Evolutionary conservation across 2,797 vertebrate genomes (phyloP), one percentile per base, ranked within the genome.

Genomic region (Mus caroli): DNA sequence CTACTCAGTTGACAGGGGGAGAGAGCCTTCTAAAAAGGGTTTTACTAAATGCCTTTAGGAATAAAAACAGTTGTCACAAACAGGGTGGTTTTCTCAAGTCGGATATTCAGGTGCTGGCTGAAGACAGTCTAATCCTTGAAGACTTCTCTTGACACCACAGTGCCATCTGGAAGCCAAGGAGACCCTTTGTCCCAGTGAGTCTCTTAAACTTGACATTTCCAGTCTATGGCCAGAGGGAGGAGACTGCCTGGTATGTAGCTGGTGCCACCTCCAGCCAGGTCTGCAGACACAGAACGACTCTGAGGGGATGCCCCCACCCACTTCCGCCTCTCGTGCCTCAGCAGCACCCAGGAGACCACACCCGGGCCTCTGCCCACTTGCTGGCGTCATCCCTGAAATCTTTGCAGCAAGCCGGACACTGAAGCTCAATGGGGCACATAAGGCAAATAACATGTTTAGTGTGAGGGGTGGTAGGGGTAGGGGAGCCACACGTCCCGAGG

Each of bases 381-480:
- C 83, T 69, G 97, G 96, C 56, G 75, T 82, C 71, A 96, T 92
- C 98, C 97, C 97, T 97, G 96, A 92, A 97, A 97, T 90, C 97
- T 95, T 92, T 97, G 98, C 97, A 78, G 90, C 93, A 76, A 7
- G 91, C 60, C 19, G 91, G 97, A 97, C 97, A 96, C 62, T 40
- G 46, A 98, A 98, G 97, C 98, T 98, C 94, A 94, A 92, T 0
- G 73, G 98, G 97, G 94, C 95, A 96, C 97, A 77, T 98, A 98
- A 98, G 98, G 98, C 98, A 98, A 98, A 96, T 98, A 82, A 95
- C 97, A 98, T 97, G 97, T 98, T 98, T 98, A 98, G 97, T 98
- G 98, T 97, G 97, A 92, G 95, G 96, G 31, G 28, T 78, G 34
- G 94, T 80, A 98, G 71, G 95, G 26, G 0, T 17, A 88, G 94